A percentile compares a stretch with the other conserved stretches of the same genome.
Conservation (phyloP, 2,888 invertebrate genomes). For the Myathropa florea region DNA sequence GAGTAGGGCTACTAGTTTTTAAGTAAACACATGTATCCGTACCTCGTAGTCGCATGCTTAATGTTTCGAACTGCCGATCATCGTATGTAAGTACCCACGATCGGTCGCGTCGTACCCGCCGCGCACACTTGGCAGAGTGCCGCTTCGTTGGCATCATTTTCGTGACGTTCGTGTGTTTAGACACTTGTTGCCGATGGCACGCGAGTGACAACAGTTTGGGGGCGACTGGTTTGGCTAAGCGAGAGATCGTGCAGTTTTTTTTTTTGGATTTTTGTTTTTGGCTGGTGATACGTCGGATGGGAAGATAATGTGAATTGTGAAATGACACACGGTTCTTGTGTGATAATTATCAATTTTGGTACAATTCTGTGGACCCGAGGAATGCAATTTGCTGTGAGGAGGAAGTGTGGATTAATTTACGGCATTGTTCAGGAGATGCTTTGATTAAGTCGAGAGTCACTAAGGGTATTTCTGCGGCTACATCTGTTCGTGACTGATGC, state of each 20-base stretch:
- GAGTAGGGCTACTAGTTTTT: slow-evolving; percentile 79
- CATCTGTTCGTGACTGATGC: background rate
- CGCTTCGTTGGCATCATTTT: background rate
- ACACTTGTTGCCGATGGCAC: slow-evolving; percentile 21
- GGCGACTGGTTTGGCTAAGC: slow-evolving; percentile 24
- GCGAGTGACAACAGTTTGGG: slow-evolving; percentile 18
- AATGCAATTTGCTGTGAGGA: slow-evolving; percentile 36
- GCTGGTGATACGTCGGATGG: background rate
- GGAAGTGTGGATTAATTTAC: slow-evolving; percentile 63
- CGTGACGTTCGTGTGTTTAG: slow-evolving; percentile 10
- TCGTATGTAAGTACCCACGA: slow-evolving; percentile 13
- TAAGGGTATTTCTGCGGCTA: background rate
- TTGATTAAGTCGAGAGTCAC: slow-evolving; percentile 19
- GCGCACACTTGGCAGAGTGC: slow-evolving; percentile 12
- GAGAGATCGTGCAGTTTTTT: slow-evolving; percentile 18
- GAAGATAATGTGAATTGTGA: background rate
- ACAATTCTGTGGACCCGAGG: slow-evolving; percentile 31
- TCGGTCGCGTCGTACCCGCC: slow-evolving; percentile 25
- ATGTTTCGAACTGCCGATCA: background rate
- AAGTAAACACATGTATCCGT: slow-evolving; percentile 62
- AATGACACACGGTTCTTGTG: slow-evolving; percentile 18
- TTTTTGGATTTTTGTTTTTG: background rate
- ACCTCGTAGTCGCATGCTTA: slow-evolving; percentile 33
- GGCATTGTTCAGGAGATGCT: slow-evolving; percentile 22
- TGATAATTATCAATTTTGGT: slow-evolving; percentile 48